Evolutionary conservation across 2,888 invertebrate species (phyloP), one percentile per base, ranked within the genome.

Genomic region (Cyclophora punctaria): DNA sequence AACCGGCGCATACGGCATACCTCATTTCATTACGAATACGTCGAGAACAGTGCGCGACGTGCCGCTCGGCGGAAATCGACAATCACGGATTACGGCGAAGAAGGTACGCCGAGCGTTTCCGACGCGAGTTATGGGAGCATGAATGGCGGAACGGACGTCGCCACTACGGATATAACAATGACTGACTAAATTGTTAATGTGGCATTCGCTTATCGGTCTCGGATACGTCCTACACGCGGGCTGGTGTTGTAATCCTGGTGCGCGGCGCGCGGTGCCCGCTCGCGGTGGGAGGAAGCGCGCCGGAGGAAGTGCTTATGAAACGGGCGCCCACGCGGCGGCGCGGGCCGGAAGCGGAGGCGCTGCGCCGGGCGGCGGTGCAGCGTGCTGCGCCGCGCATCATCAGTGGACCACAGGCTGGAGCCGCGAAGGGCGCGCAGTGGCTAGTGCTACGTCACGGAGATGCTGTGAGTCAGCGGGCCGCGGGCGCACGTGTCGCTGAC

Each of bases 221-320:
- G 62, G 62, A 63, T 62, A 68, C 71, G 61, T 73, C 75, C 72
- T 71, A 74, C 75, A 71, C 70, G 65, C 57, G 60, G 58, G 64
- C 63, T 68, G 62, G 65, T 66, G 67, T 62, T 65, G 68, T 66
- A 64, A 66, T 66, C 58, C 55, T 52, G 57, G 45, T 41, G 58
- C 45, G 51, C 37, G 55, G 52, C 56, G 59, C 61, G 64, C 57
- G 65, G 58, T 59, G 52, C 59, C 58, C 57, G 20, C 20, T 63
- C 67, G 66, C 67, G 63, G 70, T 71, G 75, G 73, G 78, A 80
- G 80, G 82, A 79, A 80, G 77, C 62, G 63, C 64, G 67, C 58
- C 70, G 71, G 75, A 85, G 85, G 84, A 87, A 85, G 72, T 69
- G 75, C 72, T 83, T 80, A 79, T 80, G 79, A 83, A 80, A 81